Evolutionary conservation across 2,888 invertebrate species (phyloP).

Genomic region (Liodrosophila aerea): DNA sequence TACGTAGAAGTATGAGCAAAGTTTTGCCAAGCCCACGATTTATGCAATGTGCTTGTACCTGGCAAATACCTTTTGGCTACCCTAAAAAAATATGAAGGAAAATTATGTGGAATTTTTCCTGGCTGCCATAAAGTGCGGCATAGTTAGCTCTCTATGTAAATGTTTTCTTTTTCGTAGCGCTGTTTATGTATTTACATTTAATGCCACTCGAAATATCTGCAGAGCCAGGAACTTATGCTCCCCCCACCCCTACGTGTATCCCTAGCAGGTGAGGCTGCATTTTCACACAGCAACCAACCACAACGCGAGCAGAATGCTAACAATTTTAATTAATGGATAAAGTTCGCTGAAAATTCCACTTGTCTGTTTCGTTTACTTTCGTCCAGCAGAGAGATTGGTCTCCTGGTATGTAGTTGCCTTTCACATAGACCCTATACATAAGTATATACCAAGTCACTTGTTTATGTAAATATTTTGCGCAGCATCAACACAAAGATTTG

Average conservation of each 20-base stretch:
- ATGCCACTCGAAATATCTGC: slow-evolving; percentile 55
- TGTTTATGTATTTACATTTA: slow-evolving; percentile 76
- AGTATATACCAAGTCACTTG: too few relatives aligned
- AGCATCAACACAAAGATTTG: slow-evolving; percentile 11
- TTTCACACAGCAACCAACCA: slow-evolving; percentile 60
- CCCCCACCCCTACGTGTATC: background rate
- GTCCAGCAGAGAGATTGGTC: slow-evolving; percentile 10
- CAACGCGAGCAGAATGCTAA: slow-evolving; percentile 62
- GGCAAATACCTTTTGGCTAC: slow-evolving; percentile 21
- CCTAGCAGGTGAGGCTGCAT: slow-evolving; percentile 25
- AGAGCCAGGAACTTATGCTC: background rate
- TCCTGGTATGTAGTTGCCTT: background rate
- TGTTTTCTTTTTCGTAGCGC: slow-evolving; percentile 47
- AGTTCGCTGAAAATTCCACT: slow-evolving; percentile 72
- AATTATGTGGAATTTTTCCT: slow-evolving; percentile 32
- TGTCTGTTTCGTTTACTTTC: slow-evolving; percentile 9
- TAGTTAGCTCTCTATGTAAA: slow-evolving; percentile 69
- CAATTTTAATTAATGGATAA: slow-evolving; percentile 82
- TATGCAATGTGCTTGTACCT: slow-evolving; percentile 52
- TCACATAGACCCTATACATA: too few relatives aligned
- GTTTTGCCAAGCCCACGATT: slow-evolving; percentile 66
- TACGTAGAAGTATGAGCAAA: slow-evolving; percentile 49
- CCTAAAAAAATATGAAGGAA: slow-evolving; percentile 19
- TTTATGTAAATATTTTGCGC: slow-evolving; percentile 55
- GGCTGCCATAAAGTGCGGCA: slow-evolving; percentile 37